Conservation (phyloP, 2,888 invertebrate species). For the Papilio demoleus region DNA sequence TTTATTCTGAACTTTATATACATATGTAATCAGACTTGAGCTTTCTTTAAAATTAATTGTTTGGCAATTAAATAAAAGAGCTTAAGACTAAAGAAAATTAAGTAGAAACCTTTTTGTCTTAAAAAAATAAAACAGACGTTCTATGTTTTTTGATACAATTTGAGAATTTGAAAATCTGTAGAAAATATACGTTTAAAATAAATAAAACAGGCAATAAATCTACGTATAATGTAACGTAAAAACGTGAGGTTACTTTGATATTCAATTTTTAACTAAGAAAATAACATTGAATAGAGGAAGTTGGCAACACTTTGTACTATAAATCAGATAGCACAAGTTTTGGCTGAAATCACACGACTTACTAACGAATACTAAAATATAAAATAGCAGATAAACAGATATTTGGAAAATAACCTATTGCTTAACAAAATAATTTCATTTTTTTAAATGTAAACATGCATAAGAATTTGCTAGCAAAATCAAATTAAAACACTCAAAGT, state of each 20-base stretch:
- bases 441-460: too few species aligned
- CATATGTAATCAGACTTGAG: too few species aligned
- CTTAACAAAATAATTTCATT: too few species aligned
- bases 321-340: conserved; percentile 33
- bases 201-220: conserved; percentile 6
- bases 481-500: too few species aligned
- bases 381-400: not conserved
- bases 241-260: conserved; percentile 4
- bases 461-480: too few species aligned
- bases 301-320: conserved; percentile 33
- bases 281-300: conserved; percentile 37
- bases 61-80: too few species aligned
- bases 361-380: conserved; percentile 4
- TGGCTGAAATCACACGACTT: conserved; percentile 22
- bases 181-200: not conserved
- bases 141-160: not conserved
- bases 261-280: conserved; percentile 22
- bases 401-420: too few species aligned
- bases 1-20: too few species aligned
- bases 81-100: too few species aligned
- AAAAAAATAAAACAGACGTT: too few species aligned
- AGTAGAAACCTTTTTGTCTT: too few species aligned
- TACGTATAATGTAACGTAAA: conserved; percentile 5
- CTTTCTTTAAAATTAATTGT: too few species aligned
- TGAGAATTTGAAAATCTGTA: not conserved